Conservation (phyloP, 1,140 invertebrate species). For the Trachymyrmex septentrionalis region DNA sequence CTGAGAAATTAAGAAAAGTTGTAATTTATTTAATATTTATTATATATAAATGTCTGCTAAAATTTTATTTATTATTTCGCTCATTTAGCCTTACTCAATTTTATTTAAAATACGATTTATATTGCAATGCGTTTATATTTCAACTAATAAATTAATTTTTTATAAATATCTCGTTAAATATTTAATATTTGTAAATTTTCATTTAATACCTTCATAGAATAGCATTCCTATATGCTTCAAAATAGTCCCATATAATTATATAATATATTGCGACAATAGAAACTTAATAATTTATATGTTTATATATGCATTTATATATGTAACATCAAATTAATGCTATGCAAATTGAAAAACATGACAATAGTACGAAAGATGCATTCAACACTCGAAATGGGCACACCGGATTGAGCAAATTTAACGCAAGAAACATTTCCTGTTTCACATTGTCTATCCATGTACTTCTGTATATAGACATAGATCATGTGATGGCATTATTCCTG, state of each 20-base stretch:
- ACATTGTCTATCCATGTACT: slow-evolving; percentile 33
- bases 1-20: background rate
- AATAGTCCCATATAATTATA: background rate
- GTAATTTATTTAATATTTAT: background rate
- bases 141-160: background rate
- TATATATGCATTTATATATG: too few species aligned
- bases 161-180: background rate
- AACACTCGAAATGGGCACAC: slow-evolving; percentile 38
- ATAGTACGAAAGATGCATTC: background rate
- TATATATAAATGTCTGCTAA: background rate
- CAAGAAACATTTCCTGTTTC: slow-evolving; percentile 65
- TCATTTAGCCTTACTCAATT: background rate
- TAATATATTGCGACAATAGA: background rate
- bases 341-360: background rate
- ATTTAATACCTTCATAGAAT: background rate
- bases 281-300: background rate
- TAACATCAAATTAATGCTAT: background rate
- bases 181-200: background rate
- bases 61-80: background rate
- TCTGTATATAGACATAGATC: slow-evolving; percentile 16
- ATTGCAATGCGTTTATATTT: background rate
- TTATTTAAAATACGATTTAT: background rate
- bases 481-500: slow-evolving; percentile 64
- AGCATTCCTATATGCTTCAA: background rate
- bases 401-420: slow-evolving; percentile 48